Percentiles rank a stretch among this genome's conserved stretches.
Conservation (phyloP, 2,888 invertebrate species). For the Cephonodes hylas region DNA sequence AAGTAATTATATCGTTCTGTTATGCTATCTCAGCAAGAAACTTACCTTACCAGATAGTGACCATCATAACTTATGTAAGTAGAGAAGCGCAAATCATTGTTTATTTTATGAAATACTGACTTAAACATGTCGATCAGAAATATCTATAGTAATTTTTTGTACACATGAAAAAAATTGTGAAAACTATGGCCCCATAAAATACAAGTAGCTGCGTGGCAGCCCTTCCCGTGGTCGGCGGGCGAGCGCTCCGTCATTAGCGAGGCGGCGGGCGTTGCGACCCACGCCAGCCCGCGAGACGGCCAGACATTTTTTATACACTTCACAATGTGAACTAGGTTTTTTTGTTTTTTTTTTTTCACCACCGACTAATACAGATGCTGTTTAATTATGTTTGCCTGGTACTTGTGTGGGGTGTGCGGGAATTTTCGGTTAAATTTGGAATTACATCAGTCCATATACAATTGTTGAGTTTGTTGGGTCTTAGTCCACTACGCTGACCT, state of each 20-base stretch:
- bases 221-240: constrained; percentile 55
- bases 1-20: too few relatives aligned
- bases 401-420: background rate
- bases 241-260: constrained; percentile 67
- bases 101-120: too few relatives aligned
- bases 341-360: constrained; percentile 8
- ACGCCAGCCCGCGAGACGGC: constrained; percentile 39
- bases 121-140: too few relatives aligned
- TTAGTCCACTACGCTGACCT: too few relatives aligned
- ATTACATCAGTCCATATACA: background rate
- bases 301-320: constrained; percentile 77
- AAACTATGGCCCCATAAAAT: constrained; percentile 19
- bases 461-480: background rate
- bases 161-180: too few relatives aligned
- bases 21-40: too few relatives aligned
- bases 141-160: too few relatives aligned
- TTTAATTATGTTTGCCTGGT: constrained; percentile 1
- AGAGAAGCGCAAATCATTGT: too few relatives aligned
- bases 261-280: constrained; percentile 71
- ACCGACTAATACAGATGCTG: constrained; percentile 14
- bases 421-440: background rate
- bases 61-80: too few relatives aligned
- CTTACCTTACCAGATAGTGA: too few relatives aligned
- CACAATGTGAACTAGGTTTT: background rate
- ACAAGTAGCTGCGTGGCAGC: constrained; percentile 35